Evolutionary conservation across 2,797 vertebrate genomes (phyloP).

Genomic region (Cottoperca gobio): DNA sequence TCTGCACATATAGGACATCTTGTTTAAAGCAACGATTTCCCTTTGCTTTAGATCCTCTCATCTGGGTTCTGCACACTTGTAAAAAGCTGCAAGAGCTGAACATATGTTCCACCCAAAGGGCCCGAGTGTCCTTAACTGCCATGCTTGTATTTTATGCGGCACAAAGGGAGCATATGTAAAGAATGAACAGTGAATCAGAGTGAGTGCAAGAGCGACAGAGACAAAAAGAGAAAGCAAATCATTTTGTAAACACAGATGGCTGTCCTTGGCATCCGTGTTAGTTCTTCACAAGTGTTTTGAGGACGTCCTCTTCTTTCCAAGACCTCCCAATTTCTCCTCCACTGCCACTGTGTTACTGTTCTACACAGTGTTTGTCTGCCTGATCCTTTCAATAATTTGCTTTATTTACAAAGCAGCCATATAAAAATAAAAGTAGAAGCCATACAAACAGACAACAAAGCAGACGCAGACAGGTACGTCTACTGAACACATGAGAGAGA

Average conservation of each 20-base stretch:
- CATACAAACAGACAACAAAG: slow-evolving; percentile 2
- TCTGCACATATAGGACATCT: slow-evolving; percentile 61
- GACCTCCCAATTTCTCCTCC: slow-evolving; percentile 73
- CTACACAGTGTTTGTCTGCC: slow-evolving; percentile 66
- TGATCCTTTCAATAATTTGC: slow-evolving; percentile 29
- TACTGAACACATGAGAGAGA: background rate
- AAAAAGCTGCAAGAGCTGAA: slow-evolving; percentile 71
- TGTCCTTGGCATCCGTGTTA: slow-evolving; percentile 79
- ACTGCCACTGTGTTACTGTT: slow-evolving; percentile 64
- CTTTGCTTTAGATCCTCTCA: slow-evolving; percentile 55
- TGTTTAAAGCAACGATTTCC: slow-evolving; percentile 61
- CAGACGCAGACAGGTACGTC: background rate
- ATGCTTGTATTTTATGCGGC: slow-evolving; percentile 73
- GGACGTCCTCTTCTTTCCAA: slow-evolving; percentile 79
- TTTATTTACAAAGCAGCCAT: slow-evolving; percentile 8
- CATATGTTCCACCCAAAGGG: slow-evolving; percentile 80
- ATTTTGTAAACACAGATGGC: slow-evolving; percentile 84
- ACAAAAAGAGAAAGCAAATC: slow-evolving; percentile 76
- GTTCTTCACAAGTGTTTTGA: slow-evolving; percentile 82
- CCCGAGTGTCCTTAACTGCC: slow-evolving; percentile 77
- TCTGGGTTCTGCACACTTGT: slow-evolving; percentile 60
- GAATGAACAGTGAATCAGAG: slow-evolving; percentile 80
- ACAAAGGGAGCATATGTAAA: slow-evolving; percentile 85
- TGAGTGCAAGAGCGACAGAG: slow-evolving; percentile 71
- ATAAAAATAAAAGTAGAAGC: slow-evolving; percentile 14